Evolutionary conservation across 2,113 vertebrate genomes (phyloP).

Genomic region (Cromileptes altivelis): DNA sequence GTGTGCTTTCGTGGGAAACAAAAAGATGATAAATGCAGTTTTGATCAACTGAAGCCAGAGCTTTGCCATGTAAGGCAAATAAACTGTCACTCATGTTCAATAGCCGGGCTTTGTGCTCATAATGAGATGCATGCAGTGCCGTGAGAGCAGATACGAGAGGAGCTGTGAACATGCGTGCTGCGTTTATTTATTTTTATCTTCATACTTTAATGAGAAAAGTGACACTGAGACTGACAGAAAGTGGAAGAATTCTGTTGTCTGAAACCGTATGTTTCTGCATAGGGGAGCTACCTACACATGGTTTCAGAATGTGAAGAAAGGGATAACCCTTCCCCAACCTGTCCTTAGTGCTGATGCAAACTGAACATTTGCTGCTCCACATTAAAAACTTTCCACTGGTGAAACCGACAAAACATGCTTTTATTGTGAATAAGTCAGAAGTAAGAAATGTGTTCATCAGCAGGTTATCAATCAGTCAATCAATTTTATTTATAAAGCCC

Average conservation of each 20-base stretch:
- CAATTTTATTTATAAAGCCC: no score
- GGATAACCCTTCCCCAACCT: no score
- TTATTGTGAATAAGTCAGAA: no score
- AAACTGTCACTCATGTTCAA: neutral
- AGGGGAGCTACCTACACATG: neutral
- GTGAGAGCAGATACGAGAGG: constrained; percentile 12
- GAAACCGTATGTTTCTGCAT: no score
- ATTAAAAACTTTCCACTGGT: neutral
- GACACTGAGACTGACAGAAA: neutral
- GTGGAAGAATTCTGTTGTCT: neutral
- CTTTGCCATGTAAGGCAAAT: neutral
- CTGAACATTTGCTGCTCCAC: neutral
- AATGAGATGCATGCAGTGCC: neutral
- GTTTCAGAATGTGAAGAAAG: neutral
- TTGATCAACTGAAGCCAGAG: neutral
- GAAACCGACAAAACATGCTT: no score
- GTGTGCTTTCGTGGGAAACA: neutral
- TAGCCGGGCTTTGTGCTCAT: neutral
- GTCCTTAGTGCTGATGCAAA: no score
- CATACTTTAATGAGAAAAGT: neutral
- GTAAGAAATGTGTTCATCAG: no score
- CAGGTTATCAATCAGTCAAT: no score
- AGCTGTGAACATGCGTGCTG: neutral
- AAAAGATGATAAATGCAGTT: neutral
- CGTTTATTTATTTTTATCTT: neutral